Conservation (phyloP, 2,797 vertebrate species). For the Sebastes reedi region DNA sequence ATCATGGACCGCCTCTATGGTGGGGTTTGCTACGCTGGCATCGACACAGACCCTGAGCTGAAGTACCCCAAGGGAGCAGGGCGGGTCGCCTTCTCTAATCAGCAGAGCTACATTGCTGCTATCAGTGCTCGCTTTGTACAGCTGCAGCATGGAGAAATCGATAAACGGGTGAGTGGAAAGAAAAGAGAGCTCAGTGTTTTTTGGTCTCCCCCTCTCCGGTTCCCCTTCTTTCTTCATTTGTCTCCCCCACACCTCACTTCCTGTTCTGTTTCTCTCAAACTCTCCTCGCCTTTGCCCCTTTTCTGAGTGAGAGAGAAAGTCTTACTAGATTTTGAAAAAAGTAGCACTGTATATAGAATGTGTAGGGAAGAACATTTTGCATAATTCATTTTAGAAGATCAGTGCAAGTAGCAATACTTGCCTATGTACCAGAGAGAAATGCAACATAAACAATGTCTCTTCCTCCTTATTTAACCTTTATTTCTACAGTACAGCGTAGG, state of each 20-base stretch:
- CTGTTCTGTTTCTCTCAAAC: conserved; percentile 7
- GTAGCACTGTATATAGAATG: background rate
- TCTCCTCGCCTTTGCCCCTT: background rate
- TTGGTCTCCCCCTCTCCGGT: background rate
- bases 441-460: background rate
- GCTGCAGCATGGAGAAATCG: conserved; percentile 99
- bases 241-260: conserved; percentile 25
- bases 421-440: background rate
- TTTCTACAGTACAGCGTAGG: background rate
- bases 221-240: conserved; percentile 22
- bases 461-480: background rate
- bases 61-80: conserved; percentile 99
- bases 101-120: conserved; percentile 99
- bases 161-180: conserved; percentile 95
- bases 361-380: background rate
- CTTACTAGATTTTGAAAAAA: background rate
- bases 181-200: conserved; percentile 39
- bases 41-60: conserved; percentile 98
- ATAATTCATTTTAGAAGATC: background rate
- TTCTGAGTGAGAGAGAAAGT: background rate
- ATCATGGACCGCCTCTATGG: conserved; percentile 99
- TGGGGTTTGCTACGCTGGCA: conserved; percentile 98
- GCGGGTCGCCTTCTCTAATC: conserved; percentile 99
- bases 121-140: conserved; percentile 99
- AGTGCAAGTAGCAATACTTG: background rate